Conservation (phyloP, 2,797 vertebrate species). For the Gymnoscopelus braueri region DNA sequence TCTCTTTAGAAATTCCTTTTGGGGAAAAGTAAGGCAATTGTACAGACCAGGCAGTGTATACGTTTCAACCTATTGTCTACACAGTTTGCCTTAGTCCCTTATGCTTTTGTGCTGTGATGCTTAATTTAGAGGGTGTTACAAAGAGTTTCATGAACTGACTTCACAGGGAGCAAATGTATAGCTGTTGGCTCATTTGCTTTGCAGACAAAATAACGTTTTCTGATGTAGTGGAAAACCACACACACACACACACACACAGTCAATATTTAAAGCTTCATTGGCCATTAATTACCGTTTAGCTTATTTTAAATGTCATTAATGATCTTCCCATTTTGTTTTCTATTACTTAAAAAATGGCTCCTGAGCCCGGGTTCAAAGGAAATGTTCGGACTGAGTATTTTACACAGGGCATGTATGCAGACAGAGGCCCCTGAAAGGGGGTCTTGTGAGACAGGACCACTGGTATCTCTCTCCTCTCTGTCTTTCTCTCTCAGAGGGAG, state of each 20-base stretch:
- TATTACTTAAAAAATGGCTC: conserved; percentile 39
- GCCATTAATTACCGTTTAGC: not conserved
- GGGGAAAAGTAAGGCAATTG: too few species aligned
- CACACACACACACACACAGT: not conserved
- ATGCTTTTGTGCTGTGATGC: too few species aligned
- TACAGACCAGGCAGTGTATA: too few species aligned
- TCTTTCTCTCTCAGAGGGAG: conserved; percentile 38
- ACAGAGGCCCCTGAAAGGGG: conserved; percentile 64
- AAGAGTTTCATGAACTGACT: too few species aligned
- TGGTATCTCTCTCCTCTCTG: conserved; percentile 42
- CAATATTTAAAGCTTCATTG: not conserved
- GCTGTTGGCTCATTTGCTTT: too few species aligned
- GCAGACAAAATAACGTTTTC: not conserved
- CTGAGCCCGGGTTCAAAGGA: conserved; percentile 54
- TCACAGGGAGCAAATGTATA: too few species aligned
- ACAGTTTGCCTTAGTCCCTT: too few species aligned
- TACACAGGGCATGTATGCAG: conserved; percentile 67
- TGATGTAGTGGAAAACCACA: not conserved
- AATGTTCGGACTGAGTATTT: conserved; percentile 51
- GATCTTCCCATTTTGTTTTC: conserved; percentile 15
- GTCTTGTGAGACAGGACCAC: conserved; percentile 54
- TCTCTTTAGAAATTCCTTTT: too few species aligned
- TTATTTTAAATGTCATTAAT: not conserved
- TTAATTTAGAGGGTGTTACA: too few species aligned
- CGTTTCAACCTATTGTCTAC: too few species aligned